Percentiles rank a stretch among this genome's conserved stretches.
These are phyloP conservation scores for Oncorhynchus masou DNA, from an alignment of 2,113 vertebrate species.

Conservation along the genomic window DNA sequence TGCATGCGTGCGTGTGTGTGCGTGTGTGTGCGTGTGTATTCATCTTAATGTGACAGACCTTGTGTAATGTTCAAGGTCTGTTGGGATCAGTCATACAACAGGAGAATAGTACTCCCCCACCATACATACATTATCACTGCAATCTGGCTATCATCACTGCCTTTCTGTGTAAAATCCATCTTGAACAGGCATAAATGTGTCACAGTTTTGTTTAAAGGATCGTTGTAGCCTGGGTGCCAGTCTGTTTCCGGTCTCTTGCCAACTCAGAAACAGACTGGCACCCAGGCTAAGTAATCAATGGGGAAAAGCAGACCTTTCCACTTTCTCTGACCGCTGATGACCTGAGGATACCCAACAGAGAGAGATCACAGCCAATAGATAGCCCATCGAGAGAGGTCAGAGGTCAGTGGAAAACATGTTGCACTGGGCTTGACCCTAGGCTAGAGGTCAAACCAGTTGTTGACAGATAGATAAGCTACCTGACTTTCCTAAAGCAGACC, in stretches of 20 bases:
- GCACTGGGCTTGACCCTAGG: neutral
- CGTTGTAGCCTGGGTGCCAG: neutral
- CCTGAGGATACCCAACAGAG: conserved; percentile 11
- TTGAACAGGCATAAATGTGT: conserved; percentile 10
- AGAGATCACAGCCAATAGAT: conserved; percentile 25
- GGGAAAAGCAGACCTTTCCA: conserved; percentile 22
- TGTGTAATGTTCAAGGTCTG: neutral
- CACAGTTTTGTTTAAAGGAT: conserved; percentile 36
- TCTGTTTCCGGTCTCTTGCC: too few relatives aligned
- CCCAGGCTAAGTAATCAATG: conserved; percentile 7
- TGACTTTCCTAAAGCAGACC: neutral
- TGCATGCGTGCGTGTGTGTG: neutral
- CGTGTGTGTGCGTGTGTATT: neutral
- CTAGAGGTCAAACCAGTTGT: too few relatives aligned
- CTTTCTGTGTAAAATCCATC: conserved; percentile 36
- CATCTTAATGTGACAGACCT: neutral
- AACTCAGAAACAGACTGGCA: too few relatives aligned
- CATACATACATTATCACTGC: conserved; percentile 9
- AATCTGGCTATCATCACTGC: conserved; percentile 48
- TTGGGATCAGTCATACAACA: conserved; percentile 34
- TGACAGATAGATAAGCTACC: neutral
- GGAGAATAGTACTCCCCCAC: conserved; percentile 1
- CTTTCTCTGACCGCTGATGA: conserved; percentile 13
- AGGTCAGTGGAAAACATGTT: neutral
- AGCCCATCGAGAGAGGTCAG: too few relatives aligned